Base-by-base conservation (phyloP, 2,797 vertebrate genomes). In the Tympanoctomys barrerae region DNA sequence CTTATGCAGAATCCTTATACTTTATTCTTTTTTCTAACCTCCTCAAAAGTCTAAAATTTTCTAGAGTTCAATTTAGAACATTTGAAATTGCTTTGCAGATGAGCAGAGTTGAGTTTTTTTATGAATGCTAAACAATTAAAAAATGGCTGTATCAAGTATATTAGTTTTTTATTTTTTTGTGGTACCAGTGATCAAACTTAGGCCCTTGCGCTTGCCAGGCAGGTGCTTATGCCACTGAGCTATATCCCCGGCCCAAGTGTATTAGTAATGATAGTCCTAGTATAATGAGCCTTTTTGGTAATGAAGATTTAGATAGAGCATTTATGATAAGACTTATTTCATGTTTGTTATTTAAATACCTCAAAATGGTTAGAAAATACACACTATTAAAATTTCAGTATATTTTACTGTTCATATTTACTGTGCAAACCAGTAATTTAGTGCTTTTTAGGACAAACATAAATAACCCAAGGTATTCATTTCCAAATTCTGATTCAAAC, bases 1-100 rank as follows among this genome's bases (percentile, higher is more conserved):
- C 85, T 49, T 83, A 5, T 89, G 3, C 57, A 57, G 64, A 77
- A 31, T 57, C 66, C 93, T 10, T 73, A 3, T 24, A 36, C 36
- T 94, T 61, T 7, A 46, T 21, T 64, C 54, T 4, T 75, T 87
- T 92, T 10, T 80, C 77, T 93, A 93, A 83, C 42, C 70, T 6
- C 73, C 24, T 59, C n/a, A 87, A 82, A 57, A 57, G 4, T 57
- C 14, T 57, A 57, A 57, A 8, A 92, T 42, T 66, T 88, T 87
- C 57, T 64, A 87, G 71, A 88, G 81, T 89, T 80, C 2, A 86
- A 4, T n/a, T 22, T 22, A 91, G 33, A n/a, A 57, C 59, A 83
- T 86, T 91, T 87, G 88, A 79, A 96, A 75, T 82, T 95, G 70
- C 52, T 96, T 79, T 97, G 77, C 66, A 92, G 33, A 62, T 89